These are phyloP conservation scores for Pyralis farinalis DNA, from an alignment of 2,888 invertebrate species.

Conservation along the genomic window DNA sequence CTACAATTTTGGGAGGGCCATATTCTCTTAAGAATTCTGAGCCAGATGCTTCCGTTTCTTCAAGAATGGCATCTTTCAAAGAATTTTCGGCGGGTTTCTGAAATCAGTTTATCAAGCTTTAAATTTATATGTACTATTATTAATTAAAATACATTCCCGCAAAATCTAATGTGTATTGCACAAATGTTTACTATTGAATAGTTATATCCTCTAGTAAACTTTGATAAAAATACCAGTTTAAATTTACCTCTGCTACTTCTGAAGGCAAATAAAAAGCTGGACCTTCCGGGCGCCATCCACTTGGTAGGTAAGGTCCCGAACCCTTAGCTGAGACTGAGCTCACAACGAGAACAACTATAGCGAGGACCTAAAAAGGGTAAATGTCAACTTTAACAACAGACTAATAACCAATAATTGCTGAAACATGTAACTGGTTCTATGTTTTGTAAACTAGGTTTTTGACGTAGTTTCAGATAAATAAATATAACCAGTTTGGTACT, in stretches of 20 bases:
- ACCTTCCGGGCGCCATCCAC: conserved; percentile 66
- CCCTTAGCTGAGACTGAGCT: conserved; percentile 48
- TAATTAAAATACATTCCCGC: too few relatives aligned
- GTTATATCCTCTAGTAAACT: too few relatives aligned
- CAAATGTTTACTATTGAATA: too few relatives aligned
- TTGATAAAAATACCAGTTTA: not conserved
- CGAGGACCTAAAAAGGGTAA: conserved; percentile 37
- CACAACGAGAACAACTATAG: conserved; percentile 40
- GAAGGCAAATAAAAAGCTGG: conserved; percentile 62
- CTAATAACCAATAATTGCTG: too few relatives aligned
- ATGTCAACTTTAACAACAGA: too few relatives aligned
- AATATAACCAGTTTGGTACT: too few relatives aligned
- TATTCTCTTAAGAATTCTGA: conserved; percentile 74
- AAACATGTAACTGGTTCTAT: too few relatives aligned
- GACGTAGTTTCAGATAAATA: too few relatives aligned
- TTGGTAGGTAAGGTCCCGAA: conserved; percentile 67
- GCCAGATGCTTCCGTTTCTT: conserved; percentile 65
- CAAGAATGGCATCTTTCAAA: conserved; percentile 54
- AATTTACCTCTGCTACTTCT: conserved; percentile 44
- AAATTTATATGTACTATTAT: too few relatives aligned
- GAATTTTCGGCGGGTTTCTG: conserved; percentile 65
- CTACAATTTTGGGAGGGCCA: conserved; percentile 61
- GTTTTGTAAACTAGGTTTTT: too few relatives aligned
- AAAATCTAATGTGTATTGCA: too few relatives aligned
- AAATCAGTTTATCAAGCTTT: not conserved